Percentiles rank a stretch among this genome's conserved stretches.
phyloP scores from a whole-genome alignment of 1,140 invertebrate genomes.

The Acromyrmex heyeri region DNA sequence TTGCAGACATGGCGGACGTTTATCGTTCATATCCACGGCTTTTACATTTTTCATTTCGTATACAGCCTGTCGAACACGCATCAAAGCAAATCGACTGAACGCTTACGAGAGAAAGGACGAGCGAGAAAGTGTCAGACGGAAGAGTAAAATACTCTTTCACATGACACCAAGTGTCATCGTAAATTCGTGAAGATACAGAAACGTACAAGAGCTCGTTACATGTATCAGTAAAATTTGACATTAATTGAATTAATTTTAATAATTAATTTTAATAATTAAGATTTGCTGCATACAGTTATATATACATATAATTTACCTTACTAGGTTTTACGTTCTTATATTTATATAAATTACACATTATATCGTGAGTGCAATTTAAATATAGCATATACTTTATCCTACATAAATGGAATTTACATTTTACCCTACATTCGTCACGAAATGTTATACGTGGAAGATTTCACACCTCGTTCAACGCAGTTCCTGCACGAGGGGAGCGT shows the following conservation, averaged over 20 bases:
- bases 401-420: background rate
- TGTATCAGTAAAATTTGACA: background rate
- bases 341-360: background rate
- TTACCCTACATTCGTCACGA: conserved; percentile 20
- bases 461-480: conserved; percentile 30
- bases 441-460: conserved; percentile 15
- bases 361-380: conserved; percentile 1
- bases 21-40: conserved; percentile 58
- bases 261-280: background rate
- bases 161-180: conserved; percentile 31
- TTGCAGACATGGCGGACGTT: conserved; percentile 18
- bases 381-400: background rate
- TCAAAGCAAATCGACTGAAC: conserved; percentile 29
- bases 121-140: background rate
- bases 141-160: background rate
- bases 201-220: background rate
- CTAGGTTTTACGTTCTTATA: background rate
- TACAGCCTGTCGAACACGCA: conserved; percentile 1
- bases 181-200: background rate
- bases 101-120: background rate
- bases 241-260: background rate
- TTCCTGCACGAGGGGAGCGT: background rate
- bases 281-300: background rate
- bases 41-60: conserved; percentile 71
- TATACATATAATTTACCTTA: background rate